Evolutionary conservation across 35 echinoderm and acorn worm genomes (phyloP), one percentile per base, ranked within the genome.

Genomic region (Ophiothrix spiculata): DNA sequence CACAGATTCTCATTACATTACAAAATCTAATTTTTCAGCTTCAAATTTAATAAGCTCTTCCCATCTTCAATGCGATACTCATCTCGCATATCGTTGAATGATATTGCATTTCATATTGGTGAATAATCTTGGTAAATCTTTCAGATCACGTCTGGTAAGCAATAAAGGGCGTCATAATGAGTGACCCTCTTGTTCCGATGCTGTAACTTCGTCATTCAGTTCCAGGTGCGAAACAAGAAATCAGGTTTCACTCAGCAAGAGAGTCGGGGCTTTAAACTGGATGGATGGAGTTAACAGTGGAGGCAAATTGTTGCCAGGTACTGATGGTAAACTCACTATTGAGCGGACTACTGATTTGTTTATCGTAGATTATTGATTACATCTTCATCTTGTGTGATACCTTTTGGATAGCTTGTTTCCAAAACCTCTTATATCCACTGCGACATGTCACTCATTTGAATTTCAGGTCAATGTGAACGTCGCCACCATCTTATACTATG

Each of bases 21-120:
- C 32, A 84, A 84, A 84, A 84, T 84, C 81, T 84, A 84, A 84
- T 84, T 84, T 84, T 84, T 84, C 37, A 56, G 81, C 81, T 84
- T 84, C 49, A 84, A 84, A 84, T 84, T 84, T 84, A 84, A 84
- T 84, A 84, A 84, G 81, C 54, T 36, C 81, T 12, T 64, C 81
- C 36, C 81, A 60, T 35, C 54, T 64, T 84, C 81, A 63, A 84
- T 84, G 69, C 54, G 36, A n/a, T 25, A 11, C 42, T 60, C 54
- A 36, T 54, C 33, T 60, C 81, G 31, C 46, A 64, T 84, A 32
- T 54, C 45, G 60, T 56, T 1, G 81, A 56, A 64, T 60, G 46
- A 84, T 84, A 84, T 84, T 64, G 81, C 42, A 37, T 84, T 84
- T 84, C 81, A 64, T 84, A 84, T 84, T 31, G 54, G 54, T 36